Base-by-base conservation (phyloP, 2,888 invertebrate species). In the Himalopsyche kuldschensis region DNA sequence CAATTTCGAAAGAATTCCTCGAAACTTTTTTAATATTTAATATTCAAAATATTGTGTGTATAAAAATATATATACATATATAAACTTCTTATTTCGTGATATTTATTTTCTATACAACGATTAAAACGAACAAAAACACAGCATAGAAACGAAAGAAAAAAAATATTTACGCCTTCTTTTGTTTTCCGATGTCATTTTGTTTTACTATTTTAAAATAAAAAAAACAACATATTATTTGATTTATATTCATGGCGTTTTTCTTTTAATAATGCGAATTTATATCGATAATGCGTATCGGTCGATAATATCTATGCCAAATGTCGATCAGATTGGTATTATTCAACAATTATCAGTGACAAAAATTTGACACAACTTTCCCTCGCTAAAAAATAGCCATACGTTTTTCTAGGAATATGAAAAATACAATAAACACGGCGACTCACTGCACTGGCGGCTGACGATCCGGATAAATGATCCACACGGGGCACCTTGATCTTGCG, bases 391-490 rank as follows among this genome's bases (percentile, higher is more conserved):
- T 8, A 1, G 20, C 24, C 20, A 20, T 11, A 48, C 20, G 5
- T 15, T 55, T 55, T 55, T 55, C 24, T 20, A 55, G 8, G 20
- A 55, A 20, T 55, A 1, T 3, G 1, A 55, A 75, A 75, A 20
- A 8, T 1, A 55, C 6, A 24, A 15, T 41, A 41, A 41, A 41
- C 15, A 15, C 41, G 17, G 46, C 11, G 32, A 63, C 84, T 85
- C 75, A 85, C 84, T 83, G 47, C 83, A 78, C 46, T 84, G 82
- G 46, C 82, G 75, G 41, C 79, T 82, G 31, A 79, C 78, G 6
- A 85, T 85, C 0, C 84, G 69, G 27, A 85, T 85, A 35, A 79
- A 85, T 6, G 84, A 81, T 0, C 83, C n/a, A n/a, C n/a, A n/a
- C n/a, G n/a, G n/a, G n/a, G n/a, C n/a, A n/a, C n/a, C n/a, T n/a